These are phyloP conservation scores for Aphelenchoides fujianensis DNA, from an alignment of 1,140 invertebrate genomes.

Conservation along the genomic window DNA sequence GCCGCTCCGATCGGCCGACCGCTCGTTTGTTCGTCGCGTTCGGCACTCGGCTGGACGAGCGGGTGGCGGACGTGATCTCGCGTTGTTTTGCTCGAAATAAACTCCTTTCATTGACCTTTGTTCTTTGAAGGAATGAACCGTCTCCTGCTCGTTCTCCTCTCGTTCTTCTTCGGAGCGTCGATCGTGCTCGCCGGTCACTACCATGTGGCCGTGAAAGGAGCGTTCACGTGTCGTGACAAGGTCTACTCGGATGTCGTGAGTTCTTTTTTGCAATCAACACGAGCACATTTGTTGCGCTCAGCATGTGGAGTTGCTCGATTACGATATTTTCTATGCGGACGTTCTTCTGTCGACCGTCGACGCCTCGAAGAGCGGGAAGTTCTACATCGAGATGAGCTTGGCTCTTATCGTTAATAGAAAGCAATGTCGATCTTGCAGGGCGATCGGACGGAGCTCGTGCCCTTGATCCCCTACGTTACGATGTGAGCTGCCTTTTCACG, in stretches of 20 bases:
- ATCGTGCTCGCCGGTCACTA: not conserved
- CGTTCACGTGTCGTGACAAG: not conserved
- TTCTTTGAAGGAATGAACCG: not conserved
- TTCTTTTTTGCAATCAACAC: too few relatives aligned
- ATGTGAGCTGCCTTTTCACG: too few relatives aligned
- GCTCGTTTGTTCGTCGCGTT: not conserved
- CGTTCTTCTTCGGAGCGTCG: not conserved
- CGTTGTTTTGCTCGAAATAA: too few relatives aligned
- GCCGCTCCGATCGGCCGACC: not conserved
- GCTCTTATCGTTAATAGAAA: too few relatives aligned
- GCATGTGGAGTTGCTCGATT: not conserved
- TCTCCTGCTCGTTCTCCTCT: not conserved
- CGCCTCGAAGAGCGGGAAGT: not conserved
- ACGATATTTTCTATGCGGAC: not conserved
- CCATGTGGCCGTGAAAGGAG: not conserved
- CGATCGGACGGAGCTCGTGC: not conserved
- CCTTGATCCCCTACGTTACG: not conserved
- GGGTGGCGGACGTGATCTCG: too few relatives aligned
- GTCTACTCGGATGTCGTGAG: not conserved
- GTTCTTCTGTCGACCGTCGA: not conserved
- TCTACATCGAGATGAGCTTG: slow-evolving; percentile 15
- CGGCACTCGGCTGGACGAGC: not conserved
- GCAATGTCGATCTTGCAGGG: too few relatives aligned
- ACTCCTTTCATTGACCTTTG: too few relatives aligned
- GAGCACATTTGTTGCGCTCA: too few relatives aligned